Conservation (phyloP, 2,888 invertebrate genomes). For the Pammene aurita region DNA sequence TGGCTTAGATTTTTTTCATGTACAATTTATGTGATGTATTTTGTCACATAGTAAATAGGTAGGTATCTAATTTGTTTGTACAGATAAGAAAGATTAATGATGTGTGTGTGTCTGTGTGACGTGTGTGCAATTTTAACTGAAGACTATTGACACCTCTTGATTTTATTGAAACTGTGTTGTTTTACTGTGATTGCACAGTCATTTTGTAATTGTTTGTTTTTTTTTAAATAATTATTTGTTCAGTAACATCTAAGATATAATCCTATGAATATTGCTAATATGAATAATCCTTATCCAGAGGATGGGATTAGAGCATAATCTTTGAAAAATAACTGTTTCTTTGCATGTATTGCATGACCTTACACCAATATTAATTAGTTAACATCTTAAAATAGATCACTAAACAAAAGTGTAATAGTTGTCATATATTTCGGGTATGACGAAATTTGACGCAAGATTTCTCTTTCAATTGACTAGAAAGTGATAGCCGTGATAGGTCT, state of each 20-base stretch:
- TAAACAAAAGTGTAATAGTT: background rate
- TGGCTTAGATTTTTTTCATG: background rate
- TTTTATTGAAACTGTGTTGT: too few species aligned
- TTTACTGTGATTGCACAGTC: too few species aligned
- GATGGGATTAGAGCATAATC: background rate
- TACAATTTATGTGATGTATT: background rate
- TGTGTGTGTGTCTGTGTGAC: constrained; percentile 3
- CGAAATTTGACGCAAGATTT: constrained; percentile 2
- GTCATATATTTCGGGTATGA: constrained; percentile 2
- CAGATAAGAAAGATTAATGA: background rate
- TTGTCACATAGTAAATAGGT: background rate
- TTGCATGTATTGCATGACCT: constrained; percentile 5
- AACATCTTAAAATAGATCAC: background rate
- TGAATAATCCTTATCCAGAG: too few species aligned
- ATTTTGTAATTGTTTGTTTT: background rate
- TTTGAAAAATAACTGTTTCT: background rate
- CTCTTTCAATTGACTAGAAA: background rate
- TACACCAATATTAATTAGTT: background rate
- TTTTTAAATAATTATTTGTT: background rate
- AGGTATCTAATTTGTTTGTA: background rate
- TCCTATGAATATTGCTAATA: background rate
- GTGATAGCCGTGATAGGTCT: constrained; percentile 4
- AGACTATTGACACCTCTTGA: constrained; percentile 10
- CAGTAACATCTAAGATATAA: background rate
- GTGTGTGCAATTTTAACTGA: background rate